These are phyloP conservation scores for Cebus imitator DNA, from an alignment of 2,113 vertebrate species.

Conservation along the genomic window DNA sequence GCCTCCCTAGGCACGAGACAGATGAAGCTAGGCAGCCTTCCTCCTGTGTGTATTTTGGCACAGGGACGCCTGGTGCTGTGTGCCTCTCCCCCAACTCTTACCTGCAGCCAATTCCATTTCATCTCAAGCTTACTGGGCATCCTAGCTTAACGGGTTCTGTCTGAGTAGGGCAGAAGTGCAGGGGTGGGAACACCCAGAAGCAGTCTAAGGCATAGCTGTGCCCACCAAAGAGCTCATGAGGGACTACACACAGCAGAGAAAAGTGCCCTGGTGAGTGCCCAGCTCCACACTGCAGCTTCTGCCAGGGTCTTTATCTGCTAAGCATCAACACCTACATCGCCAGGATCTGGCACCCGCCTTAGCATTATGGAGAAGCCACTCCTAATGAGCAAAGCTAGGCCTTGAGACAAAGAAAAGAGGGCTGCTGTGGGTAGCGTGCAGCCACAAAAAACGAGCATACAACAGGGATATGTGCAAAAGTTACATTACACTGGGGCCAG, in stretches of 20 bases:
- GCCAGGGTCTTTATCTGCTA: background rate
- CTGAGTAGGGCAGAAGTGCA: background rate
- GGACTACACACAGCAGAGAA: background rate
- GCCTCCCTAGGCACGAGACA: background rate
- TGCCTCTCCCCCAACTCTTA: too few relatives aligned
- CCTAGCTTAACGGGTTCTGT: background rate
- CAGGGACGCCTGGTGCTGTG: fast-evolving
- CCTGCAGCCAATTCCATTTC: background rate
- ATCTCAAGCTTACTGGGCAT: background rate
- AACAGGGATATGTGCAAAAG: background rate
- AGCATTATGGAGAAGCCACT: background rate
- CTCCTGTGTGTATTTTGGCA: fast-evolving
- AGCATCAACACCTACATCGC: too few relatives aligned
- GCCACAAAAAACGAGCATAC: background rate
- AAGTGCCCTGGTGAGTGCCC: background rate
- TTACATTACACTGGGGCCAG: background rate
- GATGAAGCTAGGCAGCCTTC: fast-evolving
- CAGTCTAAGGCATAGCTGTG: background rate
- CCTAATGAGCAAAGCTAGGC: background rate
- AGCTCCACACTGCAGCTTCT: too few relatives aligned
- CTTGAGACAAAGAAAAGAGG: fast-evolving
- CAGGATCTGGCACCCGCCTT: fast-evolving
- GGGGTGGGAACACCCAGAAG: background rate
- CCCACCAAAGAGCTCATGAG: background rate
- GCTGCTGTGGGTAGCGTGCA: fast-evolving